These are phyloP conservation scores for Siniperca undulata DNA, from an alignment of 2,797 vertebrate species.

Conservation along the genomic window DNA sequence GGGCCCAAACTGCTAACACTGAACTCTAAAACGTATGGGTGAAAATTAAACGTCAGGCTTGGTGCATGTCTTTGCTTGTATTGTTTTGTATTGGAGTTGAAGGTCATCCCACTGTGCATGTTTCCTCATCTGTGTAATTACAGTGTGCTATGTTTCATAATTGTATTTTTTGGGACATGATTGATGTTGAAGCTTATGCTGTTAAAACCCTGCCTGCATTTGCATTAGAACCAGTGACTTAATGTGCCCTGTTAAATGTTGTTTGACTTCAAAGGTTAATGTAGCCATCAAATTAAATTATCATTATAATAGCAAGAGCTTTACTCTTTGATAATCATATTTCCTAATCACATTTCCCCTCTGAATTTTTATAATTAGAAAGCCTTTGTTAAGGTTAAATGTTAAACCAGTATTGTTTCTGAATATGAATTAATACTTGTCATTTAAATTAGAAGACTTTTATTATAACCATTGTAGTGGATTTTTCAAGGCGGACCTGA, in stretches of 20 bases:
- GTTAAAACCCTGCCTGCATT: slow-evolving; percentile 62
- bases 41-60: slow-evolving; percentile 15
- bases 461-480: neutral
- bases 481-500: slow-evolving; percentile 22
- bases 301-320: slow-evolving; percentile 63
- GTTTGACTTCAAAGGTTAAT: slow-evolving; percentile 83
- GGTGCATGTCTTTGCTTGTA: slow-evolving; percentile 45
- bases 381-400: slow-evolving; percentile 70
- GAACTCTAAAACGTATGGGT: neutral
- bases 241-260: slow-evolving; percentile 65
- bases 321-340: slow-evolving; percentile 76
- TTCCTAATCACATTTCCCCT: slow-evolving; percentile 65
- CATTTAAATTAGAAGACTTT: slow-evolving; percentile 23
- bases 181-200: slow-evolving; percentile 39
- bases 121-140: slow-evolving; percentile 7
- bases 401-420: slow-evolving; percentile 43
- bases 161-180: slow-evolving; percentile 32
- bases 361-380: slow-evolving; percentile 65
- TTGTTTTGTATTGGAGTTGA: slow-evolving; percentile 19
- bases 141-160: slow-evolving; percentile 32
- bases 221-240: slow-evolving; percentile 65
- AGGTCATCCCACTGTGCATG: slow-evolving; percentile 39
- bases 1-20: slow-evolving; percentile 17
- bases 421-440: slow-evolving; percentile 50
- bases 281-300: slow-evolving; percentile 69